Evolutionary conservation across 2,888 invertebrate species (phyloP).

Genomic region (Hartigia nigra): DNA sequence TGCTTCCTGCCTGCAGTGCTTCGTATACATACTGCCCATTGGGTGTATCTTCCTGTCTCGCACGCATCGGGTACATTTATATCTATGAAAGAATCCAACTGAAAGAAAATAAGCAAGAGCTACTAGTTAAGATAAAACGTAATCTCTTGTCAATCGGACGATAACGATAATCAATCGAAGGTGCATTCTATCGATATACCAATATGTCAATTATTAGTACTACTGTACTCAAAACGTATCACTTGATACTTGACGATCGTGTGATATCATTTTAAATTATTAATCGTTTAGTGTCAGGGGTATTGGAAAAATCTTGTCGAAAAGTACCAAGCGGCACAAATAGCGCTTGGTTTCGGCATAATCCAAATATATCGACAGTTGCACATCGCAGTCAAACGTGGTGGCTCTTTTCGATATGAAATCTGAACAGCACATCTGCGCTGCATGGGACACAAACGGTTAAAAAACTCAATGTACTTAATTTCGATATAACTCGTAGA

Average conservation of each 20-base stretch:
- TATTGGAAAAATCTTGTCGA: no score
- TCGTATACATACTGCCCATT: neutral
- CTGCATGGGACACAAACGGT: no score
- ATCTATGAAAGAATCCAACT: neutral
- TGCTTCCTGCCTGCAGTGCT: neutral
- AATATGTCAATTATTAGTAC: neutral
- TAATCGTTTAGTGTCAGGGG: no score
- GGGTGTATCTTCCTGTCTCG: neutral
- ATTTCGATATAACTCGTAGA: no score
- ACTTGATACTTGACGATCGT: neutral
- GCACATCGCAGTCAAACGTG: no score
- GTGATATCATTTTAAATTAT: neutral
- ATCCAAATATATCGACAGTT: no score
- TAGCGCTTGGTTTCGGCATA: no score
- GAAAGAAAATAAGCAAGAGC: neutral
- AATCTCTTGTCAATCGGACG: neutral
- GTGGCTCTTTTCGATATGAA: no score
- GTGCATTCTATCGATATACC: neutral
- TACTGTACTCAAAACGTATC: neutral
- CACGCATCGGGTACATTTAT: neutral
- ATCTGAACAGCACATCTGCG: no score
- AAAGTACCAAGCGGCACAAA: no score
- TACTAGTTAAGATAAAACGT: neutral
- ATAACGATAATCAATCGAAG: neutral
- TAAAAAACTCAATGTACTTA: neutral